These are phyloP conservation scores for Sericinus montela DNA, from an alignment of 2,888 invertebrate genomes.

Conservation along the genomic window DNA sequence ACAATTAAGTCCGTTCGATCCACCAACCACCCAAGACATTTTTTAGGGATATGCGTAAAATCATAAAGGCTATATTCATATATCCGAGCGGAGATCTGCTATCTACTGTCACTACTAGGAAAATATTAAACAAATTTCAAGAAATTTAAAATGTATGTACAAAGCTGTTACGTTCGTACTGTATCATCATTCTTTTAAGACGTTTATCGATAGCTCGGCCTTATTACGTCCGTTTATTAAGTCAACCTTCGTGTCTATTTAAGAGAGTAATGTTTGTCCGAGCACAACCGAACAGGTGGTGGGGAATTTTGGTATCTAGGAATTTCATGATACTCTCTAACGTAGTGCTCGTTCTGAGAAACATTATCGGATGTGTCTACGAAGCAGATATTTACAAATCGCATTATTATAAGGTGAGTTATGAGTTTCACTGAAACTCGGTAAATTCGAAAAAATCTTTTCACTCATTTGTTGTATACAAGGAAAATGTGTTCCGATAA, in stretches of 20 bases:
- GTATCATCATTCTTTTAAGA: constrained; percentile 6
- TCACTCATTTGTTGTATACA: too few relatives aligned
- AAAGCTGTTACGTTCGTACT: not conserved
- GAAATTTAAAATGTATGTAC: too few relatives aligned
- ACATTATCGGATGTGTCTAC: not conserved
- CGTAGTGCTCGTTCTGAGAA: constrained; percentile 21
- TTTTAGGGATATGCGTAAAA: too few relatives aligned
- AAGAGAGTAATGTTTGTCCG: constrained; percentile 2
- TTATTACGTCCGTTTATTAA: constrained; percentile 12
- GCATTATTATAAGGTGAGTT: constrained; percentile 1
- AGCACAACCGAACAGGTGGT: not conserved
- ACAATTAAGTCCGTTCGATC: too few relatives aligned
- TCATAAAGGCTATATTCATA: too few relatives aligned
- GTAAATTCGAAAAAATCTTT: constrained; percentile 2
- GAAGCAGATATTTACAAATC: constrained; percentile 9
- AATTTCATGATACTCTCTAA: constrained; percentile 20
- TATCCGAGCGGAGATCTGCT: too few relatives aligned
- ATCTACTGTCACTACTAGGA: too few relatives aligned
- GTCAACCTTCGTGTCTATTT: constrained; percentile 15
- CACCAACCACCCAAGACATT: too few relatives aligned
- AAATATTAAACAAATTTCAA: too few relatives aligned
- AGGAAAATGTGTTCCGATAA: too few relatives aligned
- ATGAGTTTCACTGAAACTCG: not conserved
- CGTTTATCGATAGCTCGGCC: constrained; percentile 12
- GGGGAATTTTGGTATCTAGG: constrained; percentile 17